These are phyloP conservation scores for Melanocharis versteri DNA, from an alignment of 2,113 vertebrate species.

Conservation along the genomic window DNA sequence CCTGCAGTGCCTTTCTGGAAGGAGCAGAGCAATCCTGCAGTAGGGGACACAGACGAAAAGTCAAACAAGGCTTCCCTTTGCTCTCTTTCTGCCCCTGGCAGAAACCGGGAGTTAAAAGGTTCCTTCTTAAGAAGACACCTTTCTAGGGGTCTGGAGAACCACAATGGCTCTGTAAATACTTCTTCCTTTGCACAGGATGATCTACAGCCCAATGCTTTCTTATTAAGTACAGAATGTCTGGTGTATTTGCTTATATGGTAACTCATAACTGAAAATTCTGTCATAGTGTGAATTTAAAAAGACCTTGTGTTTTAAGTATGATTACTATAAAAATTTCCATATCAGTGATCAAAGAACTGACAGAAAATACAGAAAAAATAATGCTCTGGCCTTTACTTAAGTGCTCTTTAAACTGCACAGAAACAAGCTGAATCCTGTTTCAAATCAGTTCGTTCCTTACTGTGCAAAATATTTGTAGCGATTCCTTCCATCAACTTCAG, in stretches of 20 bases:
- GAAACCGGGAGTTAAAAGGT: neutral
- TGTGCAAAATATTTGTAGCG: conserved; percentile 87
- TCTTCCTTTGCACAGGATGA: neutral
- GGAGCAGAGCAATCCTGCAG: neutral
- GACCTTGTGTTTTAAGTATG: neutral
- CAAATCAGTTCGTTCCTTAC: conserved; percentile 68
- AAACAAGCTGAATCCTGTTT: neutral
- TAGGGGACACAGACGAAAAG: neutral
- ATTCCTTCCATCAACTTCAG: conserved; percentile 79
- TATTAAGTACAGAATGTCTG: neutral
- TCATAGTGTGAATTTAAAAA: neutral
- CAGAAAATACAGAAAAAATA: neutral
- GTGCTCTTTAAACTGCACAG: neutral
- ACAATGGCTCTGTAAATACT: neutral
- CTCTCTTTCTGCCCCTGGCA: neutral
- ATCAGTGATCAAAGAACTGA: neutral
- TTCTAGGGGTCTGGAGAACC: neutral
- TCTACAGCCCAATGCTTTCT: neutral
- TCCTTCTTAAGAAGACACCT: neutral
- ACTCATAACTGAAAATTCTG: neutral
- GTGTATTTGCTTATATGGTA: neutral
- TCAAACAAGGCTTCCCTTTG: neutral
- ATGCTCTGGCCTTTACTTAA: neutral
- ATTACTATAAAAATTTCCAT: neutral
- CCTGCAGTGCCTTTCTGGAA: neutral